Percentiles rank a stretch among this genome's conserved stretches.
Conservation (phyloP, 2,888 invertebrate genomes). For the Drosophila atripex region DNA sequence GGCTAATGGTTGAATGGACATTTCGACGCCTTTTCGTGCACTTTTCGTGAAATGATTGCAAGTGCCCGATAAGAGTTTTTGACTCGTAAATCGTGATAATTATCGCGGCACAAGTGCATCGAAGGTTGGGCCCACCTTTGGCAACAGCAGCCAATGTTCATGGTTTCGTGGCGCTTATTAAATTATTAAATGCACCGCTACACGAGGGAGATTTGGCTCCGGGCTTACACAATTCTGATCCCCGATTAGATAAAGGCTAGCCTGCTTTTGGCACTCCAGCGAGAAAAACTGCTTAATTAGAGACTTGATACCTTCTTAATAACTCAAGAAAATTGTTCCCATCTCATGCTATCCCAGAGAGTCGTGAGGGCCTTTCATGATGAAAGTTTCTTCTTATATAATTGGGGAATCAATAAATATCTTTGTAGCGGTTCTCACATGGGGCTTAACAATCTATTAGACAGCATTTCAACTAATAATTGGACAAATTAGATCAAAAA, state of each 20-base stretch:
- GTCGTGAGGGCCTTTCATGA: not conserved
- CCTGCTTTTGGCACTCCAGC: slow-evolving; percentile 49
- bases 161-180: slow-evolving; percentile 72
- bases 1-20: slow-evolving; percentile 47
- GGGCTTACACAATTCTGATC: slow-evolving; percentile 73
- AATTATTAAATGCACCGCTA: slow-evolving; percentile 77
- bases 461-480: not conserved
- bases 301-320: slow-evolving; percentile 11
- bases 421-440: too few species aligned
- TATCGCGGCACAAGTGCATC: slow-evolving; percentile 55
- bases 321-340: not conserved
- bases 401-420: too few species aligned
- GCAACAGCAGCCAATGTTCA: slow-evolving; percentile 46
- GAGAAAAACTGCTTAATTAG: slow-evolving; percentile 68
- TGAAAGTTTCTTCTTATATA: too few species aligned
- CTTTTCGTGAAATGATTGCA: slow-evolving; percentile 53
- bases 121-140: slow-evolving; percentile 13
- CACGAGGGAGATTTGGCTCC: slow-evolving; percentile 38
- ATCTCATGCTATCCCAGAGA: too few species aligned
- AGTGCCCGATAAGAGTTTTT: slow-evolving; percentile 63
- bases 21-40: slow-evolving; percentile 64
- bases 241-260: slow-evolving; percentile 63
- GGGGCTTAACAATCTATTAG: not conserved
- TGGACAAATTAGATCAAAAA: slow-evolving; percentile 18
- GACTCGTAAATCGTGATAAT: slow-evolving; percentile 75